Evolutionary conservation across 1,140 invertebrate species (phyloP), one percentile per base, ranked within the genome.

Genomic region (Bathynomus jamesi): DNA sequence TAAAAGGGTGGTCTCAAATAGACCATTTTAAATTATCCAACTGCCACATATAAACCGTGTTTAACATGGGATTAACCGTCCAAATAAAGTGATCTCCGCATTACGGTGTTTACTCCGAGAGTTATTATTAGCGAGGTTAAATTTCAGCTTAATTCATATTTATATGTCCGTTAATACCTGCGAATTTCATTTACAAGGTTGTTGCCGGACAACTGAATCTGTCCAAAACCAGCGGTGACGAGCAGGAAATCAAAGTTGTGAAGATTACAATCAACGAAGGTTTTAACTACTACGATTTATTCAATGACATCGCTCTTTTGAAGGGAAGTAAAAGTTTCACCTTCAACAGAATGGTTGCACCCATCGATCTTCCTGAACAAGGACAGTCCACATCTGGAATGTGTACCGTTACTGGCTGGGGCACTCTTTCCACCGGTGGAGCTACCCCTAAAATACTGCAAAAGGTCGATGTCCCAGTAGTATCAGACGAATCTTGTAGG

Each of bases 261-360:
- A 77, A 82, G 3, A 78, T 75, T 27, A 80, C 81, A 53, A 74
- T 85, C 0, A 87, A 88, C 74, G 80, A 84, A 25, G 68, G 79
- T 2, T 88, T 84, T 76, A 13, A 30, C 13, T 83, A 73, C 10
- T 31, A 40, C 64, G 80, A 73, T 29, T 75, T 78, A 69, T 68
- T 76, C 25, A 79, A 81, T 62, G 80, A 81, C 66, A 73, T 78
- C 25, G 79, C 78, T 29, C 30, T 80, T 17, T 61, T 73, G 27
- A 24, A 17, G n/a, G 69, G 40, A 2, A 13, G 8, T 17, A 24
- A 27, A n/a, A 61, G 60, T 63, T 63, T 63, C 24, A 13, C 0
- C n/a, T 70, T 63, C 24, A 32, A 63, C 69, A 29, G 28, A 2
- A 40, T 66, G 24, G 61, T 70, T 29, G 24, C 5, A 3, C 27